Evolutionary conservation across 92 coral and sea anemone species (phyloP).

Genomic region (Siderastrea siderea): DNA sequence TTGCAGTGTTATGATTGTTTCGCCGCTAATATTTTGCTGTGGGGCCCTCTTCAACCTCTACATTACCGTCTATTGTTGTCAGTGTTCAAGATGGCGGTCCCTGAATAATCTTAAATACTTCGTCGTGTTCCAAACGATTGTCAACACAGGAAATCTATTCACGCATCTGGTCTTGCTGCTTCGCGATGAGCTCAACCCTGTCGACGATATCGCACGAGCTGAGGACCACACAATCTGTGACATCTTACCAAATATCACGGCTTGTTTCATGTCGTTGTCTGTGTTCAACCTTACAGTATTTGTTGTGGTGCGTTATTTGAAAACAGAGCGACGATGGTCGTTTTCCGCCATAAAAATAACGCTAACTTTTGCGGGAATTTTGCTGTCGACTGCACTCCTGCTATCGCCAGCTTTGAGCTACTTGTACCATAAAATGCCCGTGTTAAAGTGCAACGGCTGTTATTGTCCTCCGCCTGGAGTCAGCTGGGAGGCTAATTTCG

Average conservation of each 20-base stretch:
- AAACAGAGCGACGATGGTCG: constrained; percentile 43
- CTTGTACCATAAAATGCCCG: constrained; percentile 36
- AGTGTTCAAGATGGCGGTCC: constrained; percentile 47
- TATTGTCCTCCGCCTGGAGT: constrained; percentile 43
- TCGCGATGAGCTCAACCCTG: constrained; percentile 24
- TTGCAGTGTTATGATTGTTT: constrained; percentile 9
- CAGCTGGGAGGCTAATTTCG: constrained; percentile 54
- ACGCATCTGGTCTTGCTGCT: constrained; percentile 38
- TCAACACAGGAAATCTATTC: constrained; percentile 34
- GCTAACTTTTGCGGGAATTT: constrained; percentile 16
- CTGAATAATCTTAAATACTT: constrained; percentile 38
- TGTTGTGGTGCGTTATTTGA: constrained; percentile 46
- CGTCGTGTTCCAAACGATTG: constrained; percentile 39
- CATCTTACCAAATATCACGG: constrained; percentile 47
- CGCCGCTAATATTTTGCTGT: constrained; percentile 22
- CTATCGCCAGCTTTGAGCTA: constrained; percentile 31
- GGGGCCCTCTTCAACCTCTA: constrained; percentile 45
- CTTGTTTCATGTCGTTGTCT: constrained; percentile 37
- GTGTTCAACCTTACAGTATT: constrained; percentile 50
- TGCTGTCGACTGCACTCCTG: constrained; percentile 21
- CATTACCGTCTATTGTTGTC: constrained; percentile 17
- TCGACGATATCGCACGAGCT: constrained; percentile 6
- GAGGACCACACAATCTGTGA: constrained; percentile 43
- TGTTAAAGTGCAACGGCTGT: constrained; percentile 44
- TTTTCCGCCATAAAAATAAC: constrained; percentile 13